These are phyloP conservation scores for Mormyrops boulengeri DNA, from an alignment of 2,797 vertebrate genomes.

Conservation along the genomic window DNA sequence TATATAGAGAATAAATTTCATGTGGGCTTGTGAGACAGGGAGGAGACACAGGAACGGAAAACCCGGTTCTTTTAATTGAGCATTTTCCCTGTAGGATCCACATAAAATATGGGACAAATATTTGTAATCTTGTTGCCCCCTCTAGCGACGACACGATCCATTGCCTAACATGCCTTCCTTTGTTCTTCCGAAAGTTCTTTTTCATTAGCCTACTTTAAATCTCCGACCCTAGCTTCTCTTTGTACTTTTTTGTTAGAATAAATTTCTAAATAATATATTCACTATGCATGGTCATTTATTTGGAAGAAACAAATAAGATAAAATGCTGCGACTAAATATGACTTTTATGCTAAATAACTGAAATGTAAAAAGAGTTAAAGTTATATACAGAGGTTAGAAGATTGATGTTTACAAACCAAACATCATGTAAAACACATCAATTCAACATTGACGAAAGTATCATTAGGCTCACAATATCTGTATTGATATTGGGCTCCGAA, in stretches of 20 bases:
- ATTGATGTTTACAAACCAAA: background rate
- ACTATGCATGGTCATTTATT: background rate
- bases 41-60: background rate
- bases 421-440: background rate
- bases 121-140: slow-evolving; percentile 57
- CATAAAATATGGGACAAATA: background rate
- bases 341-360: background rate
- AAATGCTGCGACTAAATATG: background rate
- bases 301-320: background rate
- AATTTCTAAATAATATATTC: background rate
- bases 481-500: background rate
- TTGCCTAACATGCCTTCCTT: slow-evolving; percentile 39
- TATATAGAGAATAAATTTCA: background rate
- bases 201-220: slow-evolving; percentile 6
- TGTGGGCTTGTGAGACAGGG: background rate
- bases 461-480: background rate
- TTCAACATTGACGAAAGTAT: background rate
- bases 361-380: background rate
- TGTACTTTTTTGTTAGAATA: background rate
- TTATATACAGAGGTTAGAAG: background rate
- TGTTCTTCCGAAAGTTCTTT: slow-evolving; percentile 46
- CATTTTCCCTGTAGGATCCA: background rate
- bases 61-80: background rate
- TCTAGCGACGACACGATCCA: slow-evolving; percentile 58
- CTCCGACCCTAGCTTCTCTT: background rate